A percentile compares a stretch with the other conserved stretches of the same genome.
Evolutionary conservation across 35 echinoderm and acorn worm species (phyloP).

Genomic region (Holothuria glaberrima): DNA sequence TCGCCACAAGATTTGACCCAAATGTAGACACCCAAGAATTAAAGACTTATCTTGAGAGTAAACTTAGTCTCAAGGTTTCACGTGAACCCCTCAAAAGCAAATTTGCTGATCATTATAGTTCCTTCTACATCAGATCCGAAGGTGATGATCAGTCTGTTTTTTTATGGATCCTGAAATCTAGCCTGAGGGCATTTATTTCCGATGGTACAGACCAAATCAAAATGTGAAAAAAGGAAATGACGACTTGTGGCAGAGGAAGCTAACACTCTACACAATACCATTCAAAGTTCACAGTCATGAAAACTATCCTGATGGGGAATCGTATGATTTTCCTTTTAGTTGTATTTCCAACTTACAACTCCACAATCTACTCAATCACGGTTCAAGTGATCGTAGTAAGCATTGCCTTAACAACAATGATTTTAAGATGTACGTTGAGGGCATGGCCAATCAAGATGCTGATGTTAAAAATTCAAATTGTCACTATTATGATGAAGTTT

Average conservation of each 20-base stretch:
- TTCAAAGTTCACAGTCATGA: not conserved
- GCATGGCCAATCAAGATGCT: slow-evolving; percentile 17
- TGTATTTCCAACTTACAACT: not conserved
- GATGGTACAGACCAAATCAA: not conserved
- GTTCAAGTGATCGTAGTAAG: not conserved
- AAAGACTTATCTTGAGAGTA: not conserved
- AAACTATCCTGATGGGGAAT: not conserved
- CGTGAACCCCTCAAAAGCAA: too few species aligned
- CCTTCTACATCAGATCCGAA: slow-evolving; percentile 7
- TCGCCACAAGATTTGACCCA: not conserved
- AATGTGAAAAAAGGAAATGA: not conserved
- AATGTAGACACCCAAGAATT: not conserved
- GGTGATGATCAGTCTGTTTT: slow-evolving; percentile 8
- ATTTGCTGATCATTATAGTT: not conserved
- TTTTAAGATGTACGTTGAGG: not conserved
- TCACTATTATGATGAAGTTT: slow-evolving; percentile 37
- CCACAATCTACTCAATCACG: slow-evolving; percentile 11
- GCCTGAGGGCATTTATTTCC: slow-evolving; percentile 16
- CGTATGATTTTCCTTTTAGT: not conserved
- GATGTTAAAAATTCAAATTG: not conserved
- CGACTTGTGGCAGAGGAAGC: slow-evolving; percentile 11
- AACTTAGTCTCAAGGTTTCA: not conserved
- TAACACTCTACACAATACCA: not conserved
- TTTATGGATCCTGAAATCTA: slow-evolving; percentile 26
- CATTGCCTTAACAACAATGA: not conserved